Percentiles rank a stretch among this genome's conserved stretches.
These are phyloP conservation scores for Merodon equestris DNA, from an alignment of 2,888 invertebrate species.

Conservation along the genomic window DNA sequence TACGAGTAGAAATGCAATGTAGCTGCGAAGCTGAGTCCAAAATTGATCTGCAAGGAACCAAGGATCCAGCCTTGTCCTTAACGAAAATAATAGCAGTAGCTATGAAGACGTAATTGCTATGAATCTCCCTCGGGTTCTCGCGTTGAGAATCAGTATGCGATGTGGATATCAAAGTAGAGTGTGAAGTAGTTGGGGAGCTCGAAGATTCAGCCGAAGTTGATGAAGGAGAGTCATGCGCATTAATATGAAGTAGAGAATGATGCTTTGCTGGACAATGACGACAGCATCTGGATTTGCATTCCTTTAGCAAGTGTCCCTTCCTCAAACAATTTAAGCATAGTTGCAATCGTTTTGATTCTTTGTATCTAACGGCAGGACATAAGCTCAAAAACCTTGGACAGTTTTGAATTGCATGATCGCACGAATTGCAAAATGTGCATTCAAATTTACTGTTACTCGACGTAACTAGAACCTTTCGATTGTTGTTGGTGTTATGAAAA, in stretches of 20 bases:
- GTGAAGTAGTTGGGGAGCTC: neutral
- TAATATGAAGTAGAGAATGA: conserved; percentile 7
- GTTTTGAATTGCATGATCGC: conserved; percentile 19
- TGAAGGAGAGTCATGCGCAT: neutral
- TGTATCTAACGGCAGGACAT: conserved; percentile 1
- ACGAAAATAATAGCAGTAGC: conserved; percentile 11
- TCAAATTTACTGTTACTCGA: conserved; percentile 1
- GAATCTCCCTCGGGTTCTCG: neutral
- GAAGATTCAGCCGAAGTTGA: neutral
- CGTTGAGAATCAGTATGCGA: neutral
- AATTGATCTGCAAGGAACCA: conserved; percentile 12
- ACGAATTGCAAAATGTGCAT: conserved; percentile 8
- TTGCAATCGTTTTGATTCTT: neutral
- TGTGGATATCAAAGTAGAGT: neutral
- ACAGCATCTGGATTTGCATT: conserved; percentile 10
- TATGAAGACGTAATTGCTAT: conserved; percentile 5
- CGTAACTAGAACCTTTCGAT: conserved; percentile 4
- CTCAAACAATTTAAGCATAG: conserved; percentile 3
- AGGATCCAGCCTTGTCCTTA: conserved; percentile 10
- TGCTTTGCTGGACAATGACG: conserved; percentile 13
- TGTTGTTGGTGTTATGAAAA: neutral
- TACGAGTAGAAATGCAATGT: conserved; percentile 18
- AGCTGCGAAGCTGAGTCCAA: conserved; percentile 21
- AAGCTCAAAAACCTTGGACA: neutral
- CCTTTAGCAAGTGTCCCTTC: neutral